Evolutionary conservation across 2,113 vertebrate species (phyloP).

Genomic region (Rallus limicola): DNA sequence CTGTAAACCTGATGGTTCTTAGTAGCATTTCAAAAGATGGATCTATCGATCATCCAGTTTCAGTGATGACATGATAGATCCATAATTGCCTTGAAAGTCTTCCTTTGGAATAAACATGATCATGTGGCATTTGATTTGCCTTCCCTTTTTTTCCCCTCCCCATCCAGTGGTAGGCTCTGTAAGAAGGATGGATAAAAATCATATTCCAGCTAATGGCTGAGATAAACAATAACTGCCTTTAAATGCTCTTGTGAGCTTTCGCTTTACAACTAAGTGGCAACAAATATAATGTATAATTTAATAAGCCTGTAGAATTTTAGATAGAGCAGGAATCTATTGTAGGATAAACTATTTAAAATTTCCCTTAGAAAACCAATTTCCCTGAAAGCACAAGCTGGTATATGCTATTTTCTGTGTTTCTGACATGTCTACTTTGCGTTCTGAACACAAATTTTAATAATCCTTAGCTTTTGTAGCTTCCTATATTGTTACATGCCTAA

Average conservation of each 20-base stretch:
- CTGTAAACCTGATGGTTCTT: neutral
- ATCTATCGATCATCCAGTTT: neutral
- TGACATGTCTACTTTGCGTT: neutral
- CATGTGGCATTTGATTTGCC: neutral
- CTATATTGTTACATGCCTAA: neutral
- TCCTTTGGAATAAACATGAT: neutral
- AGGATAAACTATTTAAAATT: neutral
- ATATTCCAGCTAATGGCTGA: neutral
- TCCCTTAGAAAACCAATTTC: neutral
- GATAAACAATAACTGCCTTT: neutral
- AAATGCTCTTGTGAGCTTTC: conserved; percentile 23
- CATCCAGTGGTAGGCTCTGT: neutral
- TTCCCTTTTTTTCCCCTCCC: neutral
- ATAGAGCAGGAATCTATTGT: neutral
- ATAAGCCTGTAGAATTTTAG: conserved; percentile 15
- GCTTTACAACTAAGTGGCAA: neutral
- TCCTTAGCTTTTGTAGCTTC: neutral
- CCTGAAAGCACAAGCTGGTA: neutral
- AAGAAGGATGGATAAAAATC: neutral
- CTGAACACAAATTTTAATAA: neutral
- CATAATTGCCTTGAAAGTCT: neutral
- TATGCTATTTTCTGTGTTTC: neutral
- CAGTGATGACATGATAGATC: neutral
- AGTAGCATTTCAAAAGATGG: too few relatives aligned
- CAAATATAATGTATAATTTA: conserved; percentile 20